Evolutionary conservation across 2,797 vertebrate species (phyloP).

Genomic region (Rhinoraja longicauda): DNA sequence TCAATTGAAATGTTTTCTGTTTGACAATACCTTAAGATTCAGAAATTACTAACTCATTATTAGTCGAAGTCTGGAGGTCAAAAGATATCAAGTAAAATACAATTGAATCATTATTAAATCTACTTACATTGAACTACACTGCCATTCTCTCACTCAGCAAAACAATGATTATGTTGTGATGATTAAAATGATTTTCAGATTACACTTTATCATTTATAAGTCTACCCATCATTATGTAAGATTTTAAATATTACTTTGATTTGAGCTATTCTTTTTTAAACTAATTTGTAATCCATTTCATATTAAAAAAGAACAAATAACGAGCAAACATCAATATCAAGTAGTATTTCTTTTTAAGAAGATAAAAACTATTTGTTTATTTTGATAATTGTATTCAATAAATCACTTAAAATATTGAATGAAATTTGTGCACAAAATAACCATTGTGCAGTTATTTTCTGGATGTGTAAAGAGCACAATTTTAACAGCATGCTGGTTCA

Average conservation of each 20-base stretch:
- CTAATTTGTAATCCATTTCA: neutral
- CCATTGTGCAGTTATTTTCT: neutral
- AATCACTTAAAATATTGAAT: neutral
- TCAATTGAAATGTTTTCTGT: neutral
- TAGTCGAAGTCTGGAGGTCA: neutral
- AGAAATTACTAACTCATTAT: conserved; percentile 6
- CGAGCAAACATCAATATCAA: neutral
- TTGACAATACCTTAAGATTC: neutral
- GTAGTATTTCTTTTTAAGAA: neutral
- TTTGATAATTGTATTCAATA: neutral
- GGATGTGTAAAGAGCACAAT: neutral
- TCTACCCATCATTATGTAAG: neutral
- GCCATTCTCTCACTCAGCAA: neutral
- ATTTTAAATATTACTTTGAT: neutral
- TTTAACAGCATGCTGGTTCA: neutral
- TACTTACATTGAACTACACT: neutral
- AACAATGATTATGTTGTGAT: neutral
- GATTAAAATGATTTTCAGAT: conserved; percentile 6
- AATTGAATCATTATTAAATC: neutral
- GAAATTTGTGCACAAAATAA: too few species aligned
- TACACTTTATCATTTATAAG: neutral
- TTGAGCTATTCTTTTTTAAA: neutral
- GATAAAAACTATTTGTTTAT: neutral
- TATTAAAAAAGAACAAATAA: neutral
- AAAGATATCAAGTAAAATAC: neutral